Evolutionary conservation across 2,888 invertebrate species (phyloP).

Genomic region (Tipula lateralis): DNA sequence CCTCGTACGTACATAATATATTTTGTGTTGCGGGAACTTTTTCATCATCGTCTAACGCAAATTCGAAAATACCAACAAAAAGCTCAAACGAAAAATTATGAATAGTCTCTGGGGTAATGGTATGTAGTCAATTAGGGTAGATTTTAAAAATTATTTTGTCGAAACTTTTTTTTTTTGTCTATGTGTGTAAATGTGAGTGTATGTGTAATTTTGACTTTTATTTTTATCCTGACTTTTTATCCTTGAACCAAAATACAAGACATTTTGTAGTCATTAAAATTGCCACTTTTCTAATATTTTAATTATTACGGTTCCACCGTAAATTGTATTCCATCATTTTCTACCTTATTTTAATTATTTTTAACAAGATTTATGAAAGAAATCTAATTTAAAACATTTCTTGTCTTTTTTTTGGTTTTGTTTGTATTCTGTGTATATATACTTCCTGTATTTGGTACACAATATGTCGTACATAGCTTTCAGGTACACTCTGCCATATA

Average conservation of each 20-base stretch:
- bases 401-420: background rate
- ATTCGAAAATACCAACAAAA: background rate
- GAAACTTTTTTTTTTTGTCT: background rate
- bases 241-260: background rate
- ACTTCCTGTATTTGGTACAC: background rate
- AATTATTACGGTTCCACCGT: background rate
- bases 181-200: no score
- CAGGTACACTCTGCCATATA: background rate
- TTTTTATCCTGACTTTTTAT: background rate
- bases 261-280: background rate
- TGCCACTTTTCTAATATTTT: constrained; percentile 11
- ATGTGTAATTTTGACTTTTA: background rate
- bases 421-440: no score
- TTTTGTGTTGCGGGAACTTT: background rate
- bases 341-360: constrained; percentile 16
- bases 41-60: background rate
- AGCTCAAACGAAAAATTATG: background rate
- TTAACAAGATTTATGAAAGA: background rate
- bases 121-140: background rate
- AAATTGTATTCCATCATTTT: background rate
- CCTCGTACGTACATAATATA: background rate
- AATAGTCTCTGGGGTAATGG: background rate
- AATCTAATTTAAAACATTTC: background rate
- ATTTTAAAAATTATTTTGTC: background rate
- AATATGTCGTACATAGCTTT: background rate